Percentiles rank a stretch among this genome's conserved stretches.
Conservation (phyloP, 35 echinoderm and acorn worm species). For the Stichopus chloronotus region DNA sequence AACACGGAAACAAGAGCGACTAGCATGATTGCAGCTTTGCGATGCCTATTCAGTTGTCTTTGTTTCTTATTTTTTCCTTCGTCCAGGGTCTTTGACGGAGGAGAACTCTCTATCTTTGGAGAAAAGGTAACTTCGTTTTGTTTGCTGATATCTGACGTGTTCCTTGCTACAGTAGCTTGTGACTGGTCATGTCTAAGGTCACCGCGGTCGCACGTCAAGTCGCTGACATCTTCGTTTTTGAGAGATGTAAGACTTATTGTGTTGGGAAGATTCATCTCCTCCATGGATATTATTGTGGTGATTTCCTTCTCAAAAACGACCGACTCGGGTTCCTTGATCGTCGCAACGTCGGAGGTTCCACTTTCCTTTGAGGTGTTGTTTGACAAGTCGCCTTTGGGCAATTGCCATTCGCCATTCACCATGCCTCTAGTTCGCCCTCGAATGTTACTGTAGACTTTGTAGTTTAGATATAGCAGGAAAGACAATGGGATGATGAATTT, state of each 20-base stretch:
- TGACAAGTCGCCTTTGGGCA: neutral
- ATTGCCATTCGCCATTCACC: neutral
- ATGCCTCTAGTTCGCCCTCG: slow-evolving; percentile 53
- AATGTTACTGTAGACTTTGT: slow-evolving; percentile 60
- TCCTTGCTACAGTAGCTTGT: neutral
- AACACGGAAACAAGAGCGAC: slow-evolving; percentile 41
- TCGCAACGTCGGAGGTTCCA: neutral
- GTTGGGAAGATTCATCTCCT: neutral
- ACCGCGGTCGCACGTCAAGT: neutral
- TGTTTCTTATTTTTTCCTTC: neutral
- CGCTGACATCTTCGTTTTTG: neutral
- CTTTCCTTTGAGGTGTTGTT: neutral
- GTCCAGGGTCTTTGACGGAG: neutral
- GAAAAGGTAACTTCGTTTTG: neutral
- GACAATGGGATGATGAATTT: slow-evolving; percentile 66
- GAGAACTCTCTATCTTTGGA: neutral
- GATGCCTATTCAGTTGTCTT: neutral
- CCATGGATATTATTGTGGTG: no score
- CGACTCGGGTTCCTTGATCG: neutral
- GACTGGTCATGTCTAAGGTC: neutral
- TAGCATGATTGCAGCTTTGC: slow-evolving; percentile 52
- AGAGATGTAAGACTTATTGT: neutral
- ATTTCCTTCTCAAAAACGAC: no score
- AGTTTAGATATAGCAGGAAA: slow-evolving; percentile 52
- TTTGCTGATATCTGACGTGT: neutral